phyloP scores from a whole-genome alignment of 2,797 vertebrate genomes.

The Apodemus agrarius region DNA sequence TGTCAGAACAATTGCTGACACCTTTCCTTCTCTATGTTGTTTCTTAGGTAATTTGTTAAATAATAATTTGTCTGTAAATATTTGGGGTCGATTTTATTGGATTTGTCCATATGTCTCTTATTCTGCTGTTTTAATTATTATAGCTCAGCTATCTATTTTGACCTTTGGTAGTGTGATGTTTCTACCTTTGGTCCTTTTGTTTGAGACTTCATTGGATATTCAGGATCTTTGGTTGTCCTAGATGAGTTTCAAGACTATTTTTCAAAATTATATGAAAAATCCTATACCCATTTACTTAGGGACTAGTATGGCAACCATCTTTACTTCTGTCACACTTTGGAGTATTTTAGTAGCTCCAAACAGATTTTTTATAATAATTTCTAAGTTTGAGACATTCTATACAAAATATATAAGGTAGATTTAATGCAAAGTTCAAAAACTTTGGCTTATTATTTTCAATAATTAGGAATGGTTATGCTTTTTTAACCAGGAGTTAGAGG shows the following conservation, averaged over 20 bases:
- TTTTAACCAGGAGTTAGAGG: neutral
- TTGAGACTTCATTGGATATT: neutral
- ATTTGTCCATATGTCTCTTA: neutral
- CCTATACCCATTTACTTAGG: neutral
- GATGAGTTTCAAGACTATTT: neutral
- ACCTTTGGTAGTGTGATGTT: neutral
- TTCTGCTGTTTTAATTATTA: neutral
- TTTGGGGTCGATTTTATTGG: neutral
- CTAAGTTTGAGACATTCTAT: neutral
- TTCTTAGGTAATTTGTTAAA: no score
- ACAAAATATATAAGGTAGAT: neutral
- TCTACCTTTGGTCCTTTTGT: neutral
- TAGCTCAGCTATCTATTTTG: neutral
- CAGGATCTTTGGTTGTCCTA: neutral
- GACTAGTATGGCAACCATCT: neutral
- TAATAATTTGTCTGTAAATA: neutral
- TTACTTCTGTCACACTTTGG: neutral
- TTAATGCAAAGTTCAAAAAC: neutral
- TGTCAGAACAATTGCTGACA: neutral
- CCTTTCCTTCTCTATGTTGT: neutral
- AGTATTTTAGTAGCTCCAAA: neutral
- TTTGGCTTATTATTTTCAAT: neutral
- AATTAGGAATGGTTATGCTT: neutral
- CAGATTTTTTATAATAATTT: neutral
- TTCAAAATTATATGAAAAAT: neutral